Evolutionary conservation across 2,113 vertebrate genomes (phyloP), one percentile per base, ranked within the genome.

Genomic region (Cyphomyrus plagiostoma): DNA sequence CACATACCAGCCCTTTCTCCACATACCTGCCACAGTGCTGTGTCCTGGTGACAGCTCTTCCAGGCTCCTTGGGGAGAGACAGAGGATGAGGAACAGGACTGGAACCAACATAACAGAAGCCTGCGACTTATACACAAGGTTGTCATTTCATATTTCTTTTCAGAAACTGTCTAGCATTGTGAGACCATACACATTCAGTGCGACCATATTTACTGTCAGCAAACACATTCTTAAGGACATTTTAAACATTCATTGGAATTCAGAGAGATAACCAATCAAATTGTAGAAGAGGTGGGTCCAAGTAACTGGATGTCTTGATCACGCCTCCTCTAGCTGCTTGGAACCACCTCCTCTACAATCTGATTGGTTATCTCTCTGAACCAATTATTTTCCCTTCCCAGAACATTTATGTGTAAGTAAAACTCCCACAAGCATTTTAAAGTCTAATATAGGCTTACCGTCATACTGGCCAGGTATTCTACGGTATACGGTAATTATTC

Each of bases 1-100:
- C 62, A 70, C n/a, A 26, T 10, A 70, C 9, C n/a, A 70, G n/a
- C 10, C n/a, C 62, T 1, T 70, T 30, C 62, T 30, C 7, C 94
- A 96, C 98, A 97, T 95, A 98, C 98, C 92, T 98, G 98, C 98
- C 98, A 99, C 48, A 96, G 98, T 74, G 97, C 96, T 92, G 98
- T 97, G 95, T 99, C 98, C 95, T 98, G 95, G 94, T 97, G 97
- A 94, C 97, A 98, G 94, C 98, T 97, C 96, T 99, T 98, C 97
- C 98, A 97, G 93, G 98, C 97, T 92, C 98, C 98, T 97, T 93
- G 21, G 84, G 82, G 23, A 91, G 48, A 50, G 62, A 58, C 4
- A 35, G 82, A 86, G 17, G 42, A 10, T 39, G 66, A 91, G 48
- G 8, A 84, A n/a, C 2, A 84, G 21, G 39, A 84, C 82, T n/a